Evolutionary conservation across 2,888 invertebrate genomes (phyloP).

Genomic region (Lithophane semibrunnea): DNA sequence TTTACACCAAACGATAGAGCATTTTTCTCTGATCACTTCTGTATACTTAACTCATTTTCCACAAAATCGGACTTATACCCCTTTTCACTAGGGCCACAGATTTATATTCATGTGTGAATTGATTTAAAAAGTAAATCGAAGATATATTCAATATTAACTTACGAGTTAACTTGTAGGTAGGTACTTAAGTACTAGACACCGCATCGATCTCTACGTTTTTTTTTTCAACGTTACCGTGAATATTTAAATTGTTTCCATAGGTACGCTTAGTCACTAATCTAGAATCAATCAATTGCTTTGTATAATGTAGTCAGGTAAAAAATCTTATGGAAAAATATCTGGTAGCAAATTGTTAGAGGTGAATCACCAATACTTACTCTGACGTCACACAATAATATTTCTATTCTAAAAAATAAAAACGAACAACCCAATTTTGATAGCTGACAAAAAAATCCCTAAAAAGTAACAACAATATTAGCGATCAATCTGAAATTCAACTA

Average conservation of each 20-base stretch:
- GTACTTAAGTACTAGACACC: not conserved
- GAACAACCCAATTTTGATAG: slow-evolving; percentile 28
- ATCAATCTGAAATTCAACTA: slow-evolving; percentile 83
- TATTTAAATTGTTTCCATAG: slow-evolving; percentile 24
- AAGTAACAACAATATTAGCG: slow-evolving; percentile 71
- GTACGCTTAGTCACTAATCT: slow-evolving; percentile 26
- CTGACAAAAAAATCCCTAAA: slow-evolving; percentile 52
- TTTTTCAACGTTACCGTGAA: not conserved
- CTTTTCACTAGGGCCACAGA: too few species aligned
- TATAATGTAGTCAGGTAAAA: slow-evolving; percentile 18
- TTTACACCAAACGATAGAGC: too few species aligned
- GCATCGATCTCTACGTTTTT: not conserved
- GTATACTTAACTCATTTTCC: too few species aligned
- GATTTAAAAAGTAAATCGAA: not conserved
- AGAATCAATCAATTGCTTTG: slow-evolving; percentile 33
- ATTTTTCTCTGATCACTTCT: too few species aligned
- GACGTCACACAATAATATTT: not conserved
- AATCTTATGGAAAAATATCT: not conserved
- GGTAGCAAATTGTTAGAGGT: not conserved
- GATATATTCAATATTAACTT: slow-evolving; percentile 9
- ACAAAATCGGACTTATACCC: too few species aligned
- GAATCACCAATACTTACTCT: not conserved
- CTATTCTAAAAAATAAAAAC: slow-evolving; percentile 17
- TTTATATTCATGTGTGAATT: not conserved
- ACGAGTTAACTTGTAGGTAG: not conserved